A percentile compares a stretch with the other conserved stretches of the same genome.
Evolutionary conservation across 92 coral and sea anemone species (phyloP).

Genomic region (Meandrina meandrites): DNA sequence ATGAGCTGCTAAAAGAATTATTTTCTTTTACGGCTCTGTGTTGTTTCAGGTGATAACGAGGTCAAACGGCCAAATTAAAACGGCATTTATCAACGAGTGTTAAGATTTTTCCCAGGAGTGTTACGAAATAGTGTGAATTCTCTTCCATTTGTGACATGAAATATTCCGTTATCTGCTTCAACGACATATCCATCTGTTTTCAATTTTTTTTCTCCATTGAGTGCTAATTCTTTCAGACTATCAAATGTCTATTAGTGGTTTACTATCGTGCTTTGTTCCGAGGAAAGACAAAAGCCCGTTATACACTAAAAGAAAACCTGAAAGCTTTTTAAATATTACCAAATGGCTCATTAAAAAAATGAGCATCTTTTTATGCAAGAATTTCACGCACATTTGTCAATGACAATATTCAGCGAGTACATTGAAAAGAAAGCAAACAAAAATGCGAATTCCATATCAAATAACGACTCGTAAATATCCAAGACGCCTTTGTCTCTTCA

Average conservation of each 20-base stretch:
- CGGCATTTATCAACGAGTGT: not conserved
- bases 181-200: not conserved
- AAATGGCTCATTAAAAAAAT: too few relatives aligned
- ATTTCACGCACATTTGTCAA: conserved; percentile 4
- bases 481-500: conserved; percentile 1
- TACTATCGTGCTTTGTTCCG: not conserved
- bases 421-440: not conserved
- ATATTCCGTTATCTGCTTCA: not conserved
- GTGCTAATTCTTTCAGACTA: conserved; percentile 14
- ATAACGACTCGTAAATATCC: not conserved
- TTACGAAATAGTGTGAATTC: not conserved
- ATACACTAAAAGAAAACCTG: too few relatives aligned
- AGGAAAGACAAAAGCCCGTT: not conserved
- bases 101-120: not conserved
- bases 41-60: conserved; percentile 24
- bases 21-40: conserved; percentile 14
- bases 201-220: not conserved
- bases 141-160: not conserved
- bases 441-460: not conserved
- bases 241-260: not conserved
- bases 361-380: not conserved
- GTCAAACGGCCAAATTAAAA: not conserved
- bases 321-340: not conserved
- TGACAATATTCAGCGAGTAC: not conserved
- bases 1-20: not conserved